Base-by-base conservation (phyloP, 2,888 invertebrate genomes). In the Ernsta delagoae region DNA sequence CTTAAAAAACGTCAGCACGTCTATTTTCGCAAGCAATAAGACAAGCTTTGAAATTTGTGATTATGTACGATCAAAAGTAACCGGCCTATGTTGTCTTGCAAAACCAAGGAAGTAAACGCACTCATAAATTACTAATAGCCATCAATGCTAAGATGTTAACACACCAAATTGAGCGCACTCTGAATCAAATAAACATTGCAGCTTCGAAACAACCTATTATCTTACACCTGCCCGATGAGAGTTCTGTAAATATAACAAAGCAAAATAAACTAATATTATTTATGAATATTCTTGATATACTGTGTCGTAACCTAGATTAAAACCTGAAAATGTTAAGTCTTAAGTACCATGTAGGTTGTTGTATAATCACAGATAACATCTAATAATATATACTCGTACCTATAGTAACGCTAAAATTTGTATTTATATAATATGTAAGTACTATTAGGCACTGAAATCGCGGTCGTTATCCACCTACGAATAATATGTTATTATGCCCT, bases 101-200 rank as follows among this genome's bases (percentile, higher is more conserved):
- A 85, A 85, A 86, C 79, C 76, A 76, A 81, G 85, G 84, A 89
- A 87, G 85, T 81, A 78, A 84, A 80, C 78, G 74, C 75, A 75
- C 78, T 80, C 76, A 86, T 89, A 89, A 87, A 89, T 87, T 83
- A 83, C 79, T 80, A 79, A 81, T 81, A 86, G 80, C 83, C 78
- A 84, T 83, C 84, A 77, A 80, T 82, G 79, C 80, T 36, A 36
- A 36, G 36, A 36, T 36, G 36, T 36, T 83, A 83, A 83, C 77
- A 76, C 76, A 78, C 77, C 75, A 79, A 84, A 79, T 79, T 79
- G 84, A 82, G 84, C 83, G 82, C 83, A 81, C 78, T 84, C 79
- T 79, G 80, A 82, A 81, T 76, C 77, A 75, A 77, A 79, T 74
- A 75, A 76, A 75, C 75, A 73, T 59, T 59, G 70, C 71, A 71